Percentiles rank a stretch among this genome's conserved stretches.
These are phyloP conservation scores for Heliconius himera DNA, from an alignment of 1,140 invertebrate species.

Conservation along the genomic window DNA sequence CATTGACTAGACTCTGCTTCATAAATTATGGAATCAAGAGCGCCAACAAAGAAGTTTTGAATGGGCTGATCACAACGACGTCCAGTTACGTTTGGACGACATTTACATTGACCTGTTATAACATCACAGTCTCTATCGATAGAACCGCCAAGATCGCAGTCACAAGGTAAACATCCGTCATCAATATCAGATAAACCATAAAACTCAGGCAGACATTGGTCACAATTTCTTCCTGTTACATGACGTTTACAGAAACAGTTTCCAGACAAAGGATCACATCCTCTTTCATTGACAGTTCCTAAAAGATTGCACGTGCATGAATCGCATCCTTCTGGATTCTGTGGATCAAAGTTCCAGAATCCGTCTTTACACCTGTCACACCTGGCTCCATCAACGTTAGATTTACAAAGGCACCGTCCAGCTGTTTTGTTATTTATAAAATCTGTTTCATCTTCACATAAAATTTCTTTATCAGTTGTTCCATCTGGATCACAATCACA, in stretches of 20 bases:
- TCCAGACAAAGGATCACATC: slow-evolving; percentile 93
- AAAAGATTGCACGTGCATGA: slow-evolving; percentile 93
- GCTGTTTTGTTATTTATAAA: slow-evolving; percentile 85
- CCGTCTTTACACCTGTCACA: slow-evolving; percentile 93
- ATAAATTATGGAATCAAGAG: slow-evolving; percentile 91
- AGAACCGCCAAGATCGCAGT: slow-evolving; percentile 95
- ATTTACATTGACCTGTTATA: slow-evolving; percentile 94
- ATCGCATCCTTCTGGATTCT: slow-evolving; percentile 93
- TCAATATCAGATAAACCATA: slow-evolving; percentile 92
- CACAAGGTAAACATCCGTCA: slow-evolving; percentile 96
- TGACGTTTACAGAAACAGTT: slow-evolving; percentile 96
- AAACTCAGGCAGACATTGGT: slow-evolving; percentile 94
- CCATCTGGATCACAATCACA: slow-evolving; percentile 92
- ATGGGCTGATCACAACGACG: slow-evolving; percentile 93
- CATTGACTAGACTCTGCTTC: slow-evolving; percentile 91
- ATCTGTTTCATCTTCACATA: slow-evolving; percentile 93
- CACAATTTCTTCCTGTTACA: slow-evolving; percentile 95
- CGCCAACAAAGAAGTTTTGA: slow-evolving; percentile 94
- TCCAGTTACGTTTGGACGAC: slow-evolving; percentile 92
- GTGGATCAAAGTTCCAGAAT: slow-evolving; percentile 92
- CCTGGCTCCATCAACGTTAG: slow-evolving; percentile 89
- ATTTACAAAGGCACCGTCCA: slow-evolving; percentile 92
- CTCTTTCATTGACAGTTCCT: slow-evolving; percentile 94
- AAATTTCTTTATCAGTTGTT: slow-evolving; percentile 91
- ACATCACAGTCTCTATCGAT: slow-evolving; percentile 95